phyloP scores from a whole-genome alignment of 2,797 vertebrate genomes.

The Aythya fuligula region DNA sequence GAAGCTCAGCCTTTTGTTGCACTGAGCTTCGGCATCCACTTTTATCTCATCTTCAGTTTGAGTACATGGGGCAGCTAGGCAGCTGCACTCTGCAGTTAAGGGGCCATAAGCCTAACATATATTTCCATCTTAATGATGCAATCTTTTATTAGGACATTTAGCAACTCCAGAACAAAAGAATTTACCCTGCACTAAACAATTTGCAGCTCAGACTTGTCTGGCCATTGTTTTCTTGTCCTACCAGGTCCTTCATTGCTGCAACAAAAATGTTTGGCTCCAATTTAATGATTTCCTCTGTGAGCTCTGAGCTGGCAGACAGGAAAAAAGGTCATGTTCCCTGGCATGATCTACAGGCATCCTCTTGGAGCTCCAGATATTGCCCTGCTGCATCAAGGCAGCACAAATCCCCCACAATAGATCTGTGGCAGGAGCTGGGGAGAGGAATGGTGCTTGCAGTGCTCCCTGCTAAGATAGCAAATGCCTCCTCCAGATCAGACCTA shows the following conservation, averaged over 20 bases:
- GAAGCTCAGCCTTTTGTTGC: not conserved
- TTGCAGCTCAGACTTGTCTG: not conserved
- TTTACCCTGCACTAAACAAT: not conserved
- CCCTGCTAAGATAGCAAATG: not conserved
- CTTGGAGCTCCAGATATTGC: fast-evolving
- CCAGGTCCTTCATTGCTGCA: not conserved
- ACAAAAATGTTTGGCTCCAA: not conserved
- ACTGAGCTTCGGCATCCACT: fast-evolving
- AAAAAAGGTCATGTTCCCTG: not conserved
- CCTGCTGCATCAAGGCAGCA: not conserved
- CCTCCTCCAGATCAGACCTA: not conserved
- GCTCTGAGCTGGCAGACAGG: not conserved
- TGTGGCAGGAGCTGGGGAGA: not conserved
- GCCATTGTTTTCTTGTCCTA: not conserved
- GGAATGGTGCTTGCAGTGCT: not conserved
- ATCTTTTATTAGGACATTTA: not conserved
- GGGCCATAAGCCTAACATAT: not conserved
- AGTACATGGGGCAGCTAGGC: not conserved
- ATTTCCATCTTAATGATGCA: not conserved
- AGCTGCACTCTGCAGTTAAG: not conserved
- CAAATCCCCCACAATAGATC: not conserved
- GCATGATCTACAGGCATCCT: not conserved
- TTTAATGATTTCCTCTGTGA: not conserved
- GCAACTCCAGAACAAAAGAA: not conserved
- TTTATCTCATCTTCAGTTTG: not conserved